Percentiles rank a stretch among this genome's conserved stretches.
These are phyloP conservation scores for Hoplodrina blanda DNA, from an alignment of 2,888 invertebrate genomes.

Conservation along the genomic window DNA sequence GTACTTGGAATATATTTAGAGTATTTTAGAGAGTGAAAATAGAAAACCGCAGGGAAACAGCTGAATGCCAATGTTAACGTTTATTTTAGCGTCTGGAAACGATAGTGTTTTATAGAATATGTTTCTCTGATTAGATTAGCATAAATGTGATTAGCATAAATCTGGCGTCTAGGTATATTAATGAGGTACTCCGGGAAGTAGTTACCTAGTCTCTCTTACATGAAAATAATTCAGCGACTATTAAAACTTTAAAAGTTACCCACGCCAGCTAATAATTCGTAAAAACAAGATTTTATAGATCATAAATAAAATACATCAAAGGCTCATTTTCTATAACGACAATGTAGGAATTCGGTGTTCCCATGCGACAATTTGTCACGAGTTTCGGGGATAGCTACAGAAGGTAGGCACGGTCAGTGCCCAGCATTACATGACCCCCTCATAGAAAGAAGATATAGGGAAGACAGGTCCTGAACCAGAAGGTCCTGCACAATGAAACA, in stretches of 20 bases:
- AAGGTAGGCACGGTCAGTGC: not conserved
- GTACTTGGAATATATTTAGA: constrained; percentile 80
- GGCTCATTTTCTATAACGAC: constrained; percentile 34
- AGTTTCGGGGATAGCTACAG: not conserved
- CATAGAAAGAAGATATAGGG: no score
- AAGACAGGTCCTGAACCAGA: no score
- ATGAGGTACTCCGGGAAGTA: constrained; percentile 8
- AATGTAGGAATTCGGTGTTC: constrained; percentile 37
- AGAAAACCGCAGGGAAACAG: constrained; percentile 84
- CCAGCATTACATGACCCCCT: no score
- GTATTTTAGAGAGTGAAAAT: constrained; percentile 83
- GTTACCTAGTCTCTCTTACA: constrained; percentile 31
- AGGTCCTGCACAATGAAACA: no score
- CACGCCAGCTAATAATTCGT: constrained; percentile 56
- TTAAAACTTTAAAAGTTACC: constrained; percentile 53
- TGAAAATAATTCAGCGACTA: constrained; percentile 51
- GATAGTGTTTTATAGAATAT: constrained; percentile 53
- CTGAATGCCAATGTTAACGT: constrained; percentile 88
- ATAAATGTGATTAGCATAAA: constrained; percentile 16
- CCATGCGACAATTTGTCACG: constrained; percentile 29
- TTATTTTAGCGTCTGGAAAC: constrained; percentile 79
- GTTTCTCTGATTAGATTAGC: constrained; percentile 37
- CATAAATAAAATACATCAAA: constrained; percentile 64
- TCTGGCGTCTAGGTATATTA: not conserved
- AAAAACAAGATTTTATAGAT: constrained; percentile 57